Conservation (phyloP, 2,888 invertebrate genomes). For the Kuschelorhynchus macadamiae region DNA sequence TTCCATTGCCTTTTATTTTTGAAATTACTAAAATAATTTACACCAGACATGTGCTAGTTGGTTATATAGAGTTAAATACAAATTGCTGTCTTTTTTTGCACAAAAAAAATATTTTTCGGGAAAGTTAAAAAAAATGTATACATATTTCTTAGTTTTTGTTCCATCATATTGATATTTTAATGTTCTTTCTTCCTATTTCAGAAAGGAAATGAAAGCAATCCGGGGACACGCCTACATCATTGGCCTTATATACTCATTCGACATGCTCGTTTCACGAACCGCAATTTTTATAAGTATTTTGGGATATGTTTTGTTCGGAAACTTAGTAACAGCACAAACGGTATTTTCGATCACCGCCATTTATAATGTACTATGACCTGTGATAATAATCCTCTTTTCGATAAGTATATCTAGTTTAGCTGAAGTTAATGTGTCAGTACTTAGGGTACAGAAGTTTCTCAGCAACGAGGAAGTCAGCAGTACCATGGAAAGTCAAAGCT, state of each 20-base stretch:
- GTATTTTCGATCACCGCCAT: slow-evolving; percentile 92
- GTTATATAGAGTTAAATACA: too few species aligned
- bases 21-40: too few species aligned
- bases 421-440: slow-evolving; percentile 83
- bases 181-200: slow-evolving; percentile 63
- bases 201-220: slow-evolving; percentile 81
- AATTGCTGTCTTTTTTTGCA: too few species aligned
- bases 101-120: too few species aligned
- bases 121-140: too few species aligned
- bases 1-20: too few species aligned
- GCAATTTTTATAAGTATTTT: slow-evolving; percentile 89
- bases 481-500: slow-evolving; percentile 63
- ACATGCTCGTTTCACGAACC: slow-evolving; percentile 89
- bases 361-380: slow-evolving; percentile 88
- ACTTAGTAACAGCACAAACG: slow-evolving; percentile 83
- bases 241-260: slow-evolving; percentile 84
- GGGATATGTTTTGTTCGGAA: slow-evolving; percentile 79
- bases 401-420: slow-evolving; percentile 86
- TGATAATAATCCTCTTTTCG: slow-evolving; percentile 93
- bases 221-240: slow-evolving; percentile 82
- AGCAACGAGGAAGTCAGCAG: slow-evolving; percentile 68
- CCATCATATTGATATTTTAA: too few species aligned
- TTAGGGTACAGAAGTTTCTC: slow-evolving; percentile 76
- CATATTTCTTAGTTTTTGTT: too few species aligned
- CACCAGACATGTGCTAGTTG: too few species aligned